A percentile compares a stretch with the other conserved stretches of the same genome.
Evolutionary conservation across 2,113 vertebrate species (phyloP).

Genomic region (Pangasianodon hypophthalmus): DNA sequence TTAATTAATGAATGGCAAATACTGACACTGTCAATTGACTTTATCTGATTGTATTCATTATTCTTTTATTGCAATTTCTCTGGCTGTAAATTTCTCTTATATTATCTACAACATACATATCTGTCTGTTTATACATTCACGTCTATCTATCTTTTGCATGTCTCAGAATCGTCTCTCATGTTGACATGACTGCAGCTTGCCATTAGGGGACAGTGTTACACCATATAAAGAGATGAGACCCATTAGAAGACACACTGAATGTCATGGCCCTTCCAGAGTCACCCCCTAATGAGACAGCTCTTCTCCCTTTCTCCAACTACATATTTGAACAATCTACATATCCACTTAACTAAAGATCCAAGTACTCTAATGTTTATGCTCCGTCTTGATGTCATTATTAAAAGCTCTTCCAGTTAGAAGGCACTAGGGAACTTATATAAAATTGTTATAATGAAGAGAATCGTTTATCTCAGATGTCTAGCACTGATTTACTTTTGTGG

Average conservation of each 20-base stretch:
- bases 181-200: slow-evolving; percentile 26
- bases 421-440: slow-evolving; percentile 18
- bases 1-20: not conserved
- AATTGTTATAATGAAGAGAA: slow-evolving; percentile 7
- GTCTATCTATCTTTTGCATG: not conserved
- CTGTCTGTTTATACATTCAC: not conserved
- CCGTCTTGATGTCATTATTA: slow-evolving; percentile 16
- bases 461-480: not conserved
- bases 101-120: not conserved
- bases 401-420: slow-evolving; percentile 9
- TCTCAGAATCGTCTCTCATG: not conserved
- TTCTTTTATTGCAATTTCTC: not conserved
- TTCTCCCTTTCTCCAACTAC: not conserved
- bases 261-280: not conserved
- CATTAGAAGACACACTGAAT: not conserved
- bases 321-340: slow-evolving; percentile 15
- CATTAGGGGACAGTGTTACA: slow-evolving; percentile 64
- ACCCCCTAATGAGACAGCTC: not conserved
- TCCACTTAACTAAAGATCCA: slow-evolving; percentile 2
- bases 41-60: not conserved
- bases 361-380: not conserved
- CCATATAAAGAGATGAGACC: not conserved
- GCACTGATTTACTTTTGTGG: not conserved
- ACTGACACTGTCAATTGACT: not conserved
- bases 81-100: not conserved